Base-by-base conservation (phyloP, 1,140 invertebrate genomes). In the Schmidtea mediterranea region DNA sequence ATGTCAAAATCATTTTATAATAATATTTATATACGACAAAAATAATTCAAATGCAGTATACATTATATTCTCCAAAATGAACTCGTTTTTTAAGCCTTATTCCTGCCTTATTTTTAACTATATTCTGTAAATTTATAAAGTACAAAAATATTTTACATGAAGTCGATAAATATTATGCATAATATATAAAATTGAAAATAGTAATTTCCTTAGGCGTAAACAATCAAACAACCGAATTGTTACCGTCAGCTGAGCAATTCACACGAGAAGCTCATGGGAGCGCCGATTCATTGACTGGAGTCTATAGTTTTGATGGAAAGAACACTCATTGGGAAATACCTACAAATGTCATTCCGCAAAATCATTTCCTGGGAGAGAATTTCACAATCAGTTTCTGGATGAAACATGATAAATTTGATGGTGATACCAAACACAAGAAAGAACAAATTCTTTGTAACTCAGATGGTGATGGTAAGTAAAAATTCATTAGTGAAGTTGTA, bases 381-480 rank as follows among this genome's bases (percentile, higher is more conserved):
- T 90, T 92, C 67, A 81, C 78, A 43, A 74, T 94, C 54, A 75
- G 80, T 2, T 82, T 80, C 1, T 92, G 87, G 80, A 78, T 94
- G 71, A 77, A 83, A 51, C 82, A 87, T 61, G 75, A 76, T 61
- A 65, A 73, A 55, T 57, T 74, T 60, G 69, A 74, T 32, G 65
- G 71, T 10, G 51, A 43, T 10, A 80, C 86, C 61, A 81, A 82
- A 54, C 80, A 84, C 56, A 69, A 75, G 22, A 92, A 92, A 65
- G 86, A 94, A 61, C 83, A 92, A 58, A 77, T 95, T 52, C 62
- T 95, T 16, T 95, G 87, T 64, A 80, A 79, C 58, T 82, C 84
- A 43, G 87, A 94, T 70, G 83, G 89, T 63, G 84, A 90, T 58
- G 84, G 81, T 84, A 59, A 76, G 78, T 37, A 21, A 49, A 8